A percentile compares a stretch with the other conserved stretches of the same genome.
Conservation (phyloP, 2,113 vertebrate genomes). For the Murina feae region DNA sequence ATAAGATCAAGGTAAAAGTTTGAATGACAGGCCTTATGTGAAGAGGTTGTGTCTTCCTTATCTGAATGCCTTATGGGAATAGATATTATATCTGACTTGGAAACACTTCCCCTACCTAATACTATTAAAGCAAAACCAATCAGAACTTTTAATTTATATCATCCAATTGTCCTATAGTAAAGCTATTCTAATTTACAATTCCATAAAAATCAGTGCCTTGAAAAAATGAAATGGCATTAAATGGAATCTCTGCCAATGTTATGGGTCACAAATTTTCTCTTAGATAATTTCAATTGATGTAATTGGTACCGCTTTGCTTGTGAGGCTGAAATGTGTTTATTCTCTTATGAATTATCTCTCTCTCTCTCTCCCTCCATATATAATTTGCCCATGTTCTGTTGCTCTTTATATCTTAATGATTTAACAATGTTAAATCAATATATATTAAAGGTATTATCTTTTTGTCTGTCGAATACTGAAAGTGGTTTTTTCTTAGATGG, state of each 20-base stretch:
- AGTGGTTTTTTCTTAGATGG: background rate
- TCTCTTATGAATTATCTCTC: background rate
- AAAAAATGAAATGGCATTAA: background rate
- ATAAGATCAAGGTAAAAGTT: background rate
- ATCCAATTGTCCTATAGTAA: background rate
- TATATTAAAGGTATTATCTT: background rate
- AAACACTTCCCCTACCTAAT: background rate
- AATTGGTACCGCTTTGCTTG: background rate
- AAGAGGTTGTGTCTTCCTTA: background rate
- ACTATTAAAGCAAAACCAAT: background rate
- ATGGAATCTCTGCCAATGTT: background rate
- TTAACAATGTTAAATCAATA: background rate
- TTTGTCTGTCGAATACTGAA: background rate
- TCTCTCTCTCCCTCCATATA: no score
- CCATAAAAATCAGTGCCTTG: background rate
- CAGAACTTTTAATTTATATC: background rate
- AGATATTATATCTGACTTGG: background rate
- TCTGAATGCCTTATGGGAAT: background rate
- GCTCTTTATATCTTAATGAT: background rate
- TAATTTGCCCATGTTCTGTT: background rate
- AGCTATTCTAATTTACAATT: background rate
- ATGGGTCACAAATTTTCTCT: background rate
- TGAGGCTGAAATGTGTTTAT: background rate
- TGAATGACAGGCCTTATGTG: background rate
- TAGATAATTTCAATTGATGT: background rate